Evolutionary conservation across 2,888 invertebrate species (phyloP), one percentile per base, ranked within the genome.

Genomic region (Eilema caniola): DNA sequence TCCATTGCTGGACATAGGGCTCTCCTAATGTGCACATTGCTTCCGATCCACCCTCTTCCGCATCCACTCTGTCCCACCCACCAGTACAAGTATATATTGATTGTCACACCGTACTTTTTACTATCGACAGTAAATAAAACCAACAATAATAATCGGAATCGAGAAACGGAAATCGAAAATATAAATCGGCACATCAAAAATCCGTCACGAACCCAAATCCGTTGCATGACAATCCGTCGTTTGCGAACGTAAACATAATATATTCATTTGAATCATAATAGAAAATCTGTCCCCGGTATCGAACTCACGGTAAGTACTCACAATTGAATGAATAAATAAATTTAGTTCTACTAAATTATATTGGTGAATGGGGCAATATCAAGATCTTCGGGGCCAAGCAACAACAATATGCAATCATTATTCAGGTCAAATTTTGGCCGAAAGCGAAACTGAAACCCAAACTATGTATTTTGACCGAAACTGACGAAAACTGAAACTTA

Each of bases 231-330:
- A 53, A 53, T 7, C 53, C n/a, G 20, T 53, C 53, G 53, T 62
- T 41, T 25, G 24, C 25, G 20, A 20, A 74, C 67, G 74, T 74
- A 71, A 63, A 53, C 14, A 67, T 71, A 57, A 64, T 60, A 70
- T 66, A 78, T 81, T 73, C 75, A 80, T 77, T 79, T 76, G 10
- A 62, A 62, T 62, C 11, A 20, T 41, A 62, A 41, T 16, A 16
- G 20, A 2, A 53, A 53, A 53, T n/a, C 53, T n/a, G 53, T 53
- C 53, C 10, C 10, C 2, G n/a, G 10, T 8, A 53, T n/a, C 53
- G n/a, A 53, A 53, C n/a, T 47, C 47, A 10, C 1, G 10, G n/a
- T 53, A n/a, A 53, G 47, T 7, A 47, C 20, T 47, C 20, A 47
- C 20, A 20, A 47, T 47, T 47, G 47, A 20, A 20, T 20, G 20